A percentile compares a stretch with the other conserved stretches of the same genome.
Evolutionary conservation across 2,113 vertebrate genomes (phyloP).

Genomic region (cat (Felis catus)): DNA sequence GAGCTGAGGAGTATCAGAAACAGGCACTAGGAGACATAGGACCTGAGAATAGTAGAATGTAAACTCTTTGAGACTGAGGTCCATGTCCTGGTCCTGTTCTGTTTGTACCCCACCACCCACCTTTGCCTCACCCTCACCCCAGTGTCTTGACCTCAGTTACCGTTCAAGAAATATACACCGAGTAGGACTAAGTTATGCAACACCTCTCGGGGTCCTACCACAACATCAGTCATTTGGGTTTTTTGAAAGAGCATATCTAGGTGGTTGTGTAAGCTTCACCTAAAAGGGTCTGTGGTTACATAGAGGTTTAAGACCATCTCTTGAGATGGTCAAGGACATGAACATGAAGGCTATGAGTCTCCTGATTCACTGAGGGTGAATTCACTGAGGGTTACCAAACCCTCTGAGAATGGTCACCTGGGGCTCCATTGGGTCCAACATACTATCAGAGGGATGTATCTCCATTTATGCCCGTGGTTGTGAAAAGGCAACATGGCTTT

Average conservation of each 20-base stretch:
- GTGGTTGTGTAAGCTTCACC: background rate
- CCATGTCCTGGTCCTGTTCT: background rate
- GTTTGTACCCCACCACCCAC: background rate
- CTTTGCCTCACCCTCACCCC: background rate
- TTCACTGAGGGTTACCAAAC: background rate
- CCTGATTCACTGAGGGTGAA: background rate
- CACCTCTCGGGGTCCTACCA: background rate
- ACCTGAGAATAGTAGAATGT: background rate
- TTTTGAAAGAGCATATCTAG: background rate
- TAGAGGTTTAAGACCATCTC: background rate
- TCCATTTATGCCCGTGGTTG: background rate
- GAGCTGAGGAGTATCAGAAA: background rate
- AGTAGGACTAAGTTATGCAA: background rate
- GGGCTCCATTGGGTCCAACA: background rate
- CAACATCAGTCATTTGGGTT: background rate
- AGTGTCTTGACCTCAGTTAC: background rate
- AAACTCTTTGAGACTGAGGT: background rate
- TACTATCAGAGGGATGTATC: background rate
- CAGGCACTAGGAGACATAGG: fast-evolving
- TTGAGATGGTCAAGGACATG: background rate
- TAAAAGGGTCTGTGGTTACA: background rate
- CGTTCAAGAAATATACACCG: background rate
- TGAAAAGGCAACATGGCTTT: background rate
- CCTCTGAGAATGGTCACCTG: background rate
- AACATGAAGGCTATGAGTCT: background rate